Evolutionary conservation across 2,797 vertebrate genomes (phyloP).

Genomic region (Ceryle rudis): DNA sequence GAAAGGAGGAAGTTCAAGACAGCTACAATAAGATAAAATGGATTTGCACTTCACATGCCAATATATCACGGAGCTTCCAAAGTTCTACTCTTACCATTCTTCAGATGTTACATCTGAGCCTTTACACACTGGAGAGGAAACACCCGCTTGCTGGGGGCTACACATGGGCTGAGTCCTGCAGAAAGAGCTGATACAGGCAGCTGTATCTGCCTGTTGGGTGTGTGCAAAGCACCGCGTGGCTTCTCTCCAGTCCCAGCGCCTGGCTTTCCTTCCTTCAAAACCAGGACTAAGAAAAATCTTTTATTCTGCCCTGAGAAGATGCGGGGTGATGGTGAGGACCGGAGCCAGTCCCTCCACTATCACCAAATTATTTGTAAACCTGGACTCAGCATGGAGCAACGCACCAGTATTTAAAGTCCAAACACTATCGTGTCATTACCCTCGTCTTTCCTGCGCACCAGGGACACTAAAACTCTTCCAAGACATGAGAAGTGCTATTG

Average conservation of each 20-base stretch:
- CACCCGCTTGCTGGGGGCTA: background rate
- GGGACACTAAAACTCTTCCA: background rate
- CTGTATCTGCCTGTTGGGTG: background rate
- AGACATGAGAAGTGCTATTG: background rate
- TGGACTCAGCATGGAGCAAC: background rate
- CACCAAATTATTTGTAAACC: background rate
- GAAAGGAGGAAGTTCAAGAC: background rate
- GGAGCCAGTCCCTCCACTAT: background rate
- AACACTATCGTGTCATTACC: background rate
- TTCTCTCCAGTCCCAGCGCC: rapidly evolving
- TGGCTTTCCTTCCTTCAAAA: background rate
- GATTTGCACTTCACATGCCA: constrained; percentile 2
- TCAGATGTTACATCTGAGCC: background rate
- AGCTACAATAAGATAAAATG: constrained; percentile 15
- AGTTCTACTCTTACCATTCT: background rate
- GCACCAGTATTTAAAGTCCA: background rate
- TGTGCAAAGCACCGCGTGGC: background rate
- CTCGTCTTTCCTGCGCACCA: background rate
- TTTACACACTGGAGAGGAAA: background rate
- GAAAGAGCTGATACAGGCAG: background rate
- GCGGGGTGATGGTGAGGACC: background rate
- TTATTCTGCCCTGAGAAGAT: background rate
- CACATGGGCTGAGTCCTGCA: background rate
- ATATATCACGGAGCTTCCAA: background rate
- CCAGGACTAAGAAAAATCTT: background rate